Base-by-base conservation (phyloP, 1,140 invertebrate genomes). In the Steinernema feltiae region DNA sequence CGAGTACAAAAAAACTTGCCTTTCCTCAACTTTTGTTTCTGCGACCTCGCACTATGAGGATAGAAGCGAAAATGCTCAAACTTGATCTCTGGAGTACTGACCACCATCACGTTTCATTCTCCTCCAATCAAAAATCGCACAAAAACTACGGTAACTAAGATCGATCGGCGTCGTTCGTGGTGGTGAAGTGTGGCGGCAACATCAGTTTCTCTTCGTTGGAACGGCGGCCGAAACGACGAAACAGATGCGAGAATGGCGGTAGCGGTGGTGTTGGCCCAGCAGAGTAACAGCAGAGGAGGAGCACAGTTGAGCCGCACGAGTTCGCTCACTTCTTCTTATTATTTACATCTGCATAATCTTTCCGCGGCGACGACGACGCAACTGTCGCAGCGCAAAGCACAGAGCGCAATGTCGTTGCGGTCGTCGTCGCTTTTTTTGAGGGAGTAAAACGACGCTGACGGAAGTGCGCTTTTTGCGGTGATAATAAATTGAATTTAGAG, bases 401-500 rank as follows among this genome's bases (percentile, higher is more conserved):
- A 15, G 24, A n/a, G n/a, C n/a, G n/a, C n/a, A n/a, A n/a, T n/a
- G n/a, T n/a, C n/a, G n/a, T n/a, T n/a, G n/a, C n/a, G n/a, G n/a
- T n/a, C n/a, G n/a, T 21, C 53, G 53, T 7, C 35, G 35, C 18
- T 63, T 63, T 63, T 63, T 63, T n/a, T n/a, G n/a, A n/a, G n/a
- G 53, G 15, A 7, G 15, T 3, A 27, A 12, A 15, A 21, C 53
- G 24, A 21, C 53, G 53, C n/a, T n/a, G n/a, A n/a, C n/a, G 53
- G 24, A 63, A 27, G 12, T 27, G 7, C 53, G 12, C 24, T 63
- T 63, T 63, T 7, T 27, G 53, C 53, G 53, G 3, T 63, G 53
- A 63, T 63, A 63, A 63, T 63, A 63, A 63, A 63, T 63, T 63
- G 53, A 21, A 63, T 63, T 63, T 63, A n/a, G n/a, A n/a, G n/a